Evolutionary conservation across 1,140 invertebrate genomes (phyloP), one percentile per base, ranked within the genome.

Genomic region (Mamestra configurata): DNA sequence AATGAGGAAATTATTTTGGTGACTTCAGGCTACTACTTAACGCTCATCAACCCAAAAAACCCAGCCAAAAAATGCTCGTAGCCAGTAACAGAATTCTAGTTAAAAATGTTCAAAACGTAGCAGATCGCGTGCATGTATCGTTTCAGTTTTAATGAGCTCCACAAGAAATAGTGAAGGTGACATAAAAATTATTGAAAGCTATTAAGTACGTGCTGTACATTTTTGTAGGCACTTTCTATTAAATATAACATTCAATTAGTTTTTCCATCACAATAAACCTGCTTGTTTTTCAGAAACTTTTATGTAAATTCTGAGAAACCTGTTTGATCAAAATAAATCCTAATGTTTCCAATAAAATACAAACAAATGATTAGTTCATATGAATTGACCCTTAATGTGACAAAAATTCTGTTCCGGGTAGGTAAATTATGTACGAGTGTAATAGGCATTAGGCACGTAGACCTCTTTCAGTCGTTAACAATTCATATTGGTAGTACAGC

Each of bases 171-270:
- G 40, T 4, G 37, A 68, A 68, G 37, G 37, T 49, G 64, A 68
- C 20, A 24, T 68, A 46, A 68, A 24, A 68, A 46, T 68, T 24
- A 68, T 46, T 24, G 20, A 46, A 46, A 64, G 2, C 35, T 5
- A 64, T 37, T 37, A 20, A 64, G 35, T 11, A 64, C 18, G 59
- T 20, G 59, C 18, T 64, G n/a, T 27, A 68, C 40, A 46, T 61
- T 61, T 61, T 61, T 61, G 40, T 46, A 24, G 40, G 3, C 22
- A 68, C 20, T 68, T 68, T 46, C 40, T 24, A 49, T 68, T 22
- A 68, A 46, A 68, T 46, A 68, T 49, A 68, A 49, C 18, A 24
- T 22, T 7, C 64, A 46, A 68, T 68, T 68, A 46, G 20, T 68
- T n/a, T 31, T 37, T 4, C 59, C 10, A 7, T 40, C 8, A 13